Evolutionary conservation across 2,113 vertebrate genomes (phyloP).

Genomic region (Actinemys pallida): DNA sequence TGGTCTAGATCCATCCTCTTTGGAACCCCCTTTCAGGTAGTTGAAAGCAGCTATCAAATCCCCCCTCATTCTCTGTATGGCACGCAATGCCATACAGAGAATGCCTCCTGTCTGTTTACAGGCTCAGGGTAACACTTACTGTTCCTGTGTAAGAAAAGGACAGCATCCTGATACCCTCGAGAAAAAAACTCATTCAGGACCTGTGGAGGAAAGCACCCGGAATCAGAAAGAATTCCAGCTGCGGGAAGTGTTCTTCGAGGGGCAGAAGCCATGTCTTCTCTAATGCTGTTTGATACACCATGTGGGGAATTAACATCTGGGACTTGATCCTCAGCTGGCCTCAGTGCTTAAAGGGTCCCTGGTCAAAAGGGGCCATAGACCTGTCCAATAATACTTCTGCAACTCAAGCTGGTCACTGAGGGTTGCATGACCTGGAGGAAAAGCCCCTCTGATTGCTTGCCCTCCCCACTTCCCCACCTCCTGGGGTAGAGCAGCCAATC

Average conservation of each 20-base stretch:
- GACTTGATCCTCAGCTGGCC: not conserved
- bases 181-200: slow-evolving; percentile 78
- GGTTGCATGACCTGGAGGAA: not conserved
- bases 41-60: no score
- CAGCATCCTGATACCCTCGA: slow-evolving; percentile 80
- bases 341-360: not conserved
- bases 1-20: no score
- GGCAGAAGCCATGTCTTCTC: not conserved
- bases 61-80: no score
- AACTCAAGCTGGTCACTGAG: not conserved
- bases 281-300: not conserved
- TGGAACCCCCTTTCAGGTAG: no score
- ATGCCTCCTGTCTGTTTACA: rapidly evolving
- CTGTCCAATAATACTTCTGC: not conserved
- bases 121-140: slow-evolving; percentile 72
- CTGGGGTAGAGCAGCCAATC: not conserved
- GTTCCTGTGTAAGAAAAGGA: slow-evolving; percentile 78
- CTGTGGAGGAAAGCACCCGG: slow-evolving; percentile 54
- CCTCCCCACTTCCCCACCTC: not conserved
- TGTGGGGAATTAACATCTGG: no score
- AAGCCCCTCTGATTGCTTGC: not conserved
- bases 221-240: not conserved
- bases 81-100: no score
- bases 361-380: not conserved
- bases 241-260: not conserved